These are phyloP conservation scores for Latrodectus elegans DNA, from an alignment of 2,888 invertebrate species.

Conservation along the genomic window DNA sequence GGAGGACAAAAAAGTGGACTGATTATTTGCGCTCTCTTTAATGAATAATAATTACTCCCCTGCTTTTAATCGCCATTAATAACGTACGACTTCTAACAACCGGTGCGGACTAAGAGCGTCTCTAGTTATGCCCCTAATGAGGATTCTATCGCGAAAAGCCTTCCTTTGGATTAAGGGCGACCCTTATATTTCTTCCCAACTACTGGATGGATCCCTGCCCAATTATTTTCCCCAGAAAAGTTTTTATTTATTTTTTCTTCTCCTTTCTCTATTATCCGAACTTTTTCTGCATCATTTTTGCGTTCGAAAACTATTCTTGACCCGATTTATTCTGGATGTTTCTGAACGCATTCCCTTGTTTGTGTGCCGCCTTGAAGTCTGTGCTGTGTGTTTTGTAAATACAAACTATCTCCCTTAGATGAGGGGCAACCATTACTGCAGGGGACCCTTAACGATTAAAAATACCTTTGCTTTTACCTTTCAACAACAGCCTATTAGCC, in stretches of 20 bases:
- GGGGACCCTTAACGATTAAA: slow-evolving; percentile 39
- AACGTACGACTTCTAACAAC: slow-evolving; percentile 33
- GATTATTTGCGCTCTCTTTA: slow-evolving; percentile 49
- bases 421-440: neutral
- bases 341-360: slow-evolving; percentile 11
- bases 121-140: slow-evolving; percentile 53
- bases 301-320: slow-evolving; percentile 28
- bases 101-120: slow-evolving; percentile 6
- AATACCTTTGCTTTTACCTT: slow-evolving; percentile 35
- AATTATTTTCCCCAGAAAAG: slow-evolving; percentile 54
- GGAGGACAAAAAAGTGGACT: neutral
- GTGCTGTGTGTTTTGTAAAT: slow-evolving; percentile 19
- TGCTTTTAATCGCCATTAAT: slow-evolving; percentile 64
- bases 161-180: slow-evolving; percentile 32
- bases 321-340: slow-evolving; percentile 44
- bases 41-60: slow-evolving; percentile 61
- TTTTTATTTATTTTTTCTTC: slow-evolving; percentile 27
- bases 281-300: slow-evolving; percentile 39
- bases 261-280: slow-evolving; percentile 31
- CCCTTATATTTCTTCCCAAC: slow-evolving; percentile 30
- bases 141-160: slow-evolving; percentile 22
- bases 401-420: slow-evolving; percentile 1
- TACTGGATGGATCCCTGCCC: slow-evolving; percentile 54
- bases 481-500: slow-evolving; percentile 46
- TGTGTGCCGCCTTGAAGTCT: slow-evolving; percentile 8